Evolutionary conservation across 2,888 invertebrate genomes (phyloP).

Genomic region (Scotopteryx bipunctaria): DNA sequence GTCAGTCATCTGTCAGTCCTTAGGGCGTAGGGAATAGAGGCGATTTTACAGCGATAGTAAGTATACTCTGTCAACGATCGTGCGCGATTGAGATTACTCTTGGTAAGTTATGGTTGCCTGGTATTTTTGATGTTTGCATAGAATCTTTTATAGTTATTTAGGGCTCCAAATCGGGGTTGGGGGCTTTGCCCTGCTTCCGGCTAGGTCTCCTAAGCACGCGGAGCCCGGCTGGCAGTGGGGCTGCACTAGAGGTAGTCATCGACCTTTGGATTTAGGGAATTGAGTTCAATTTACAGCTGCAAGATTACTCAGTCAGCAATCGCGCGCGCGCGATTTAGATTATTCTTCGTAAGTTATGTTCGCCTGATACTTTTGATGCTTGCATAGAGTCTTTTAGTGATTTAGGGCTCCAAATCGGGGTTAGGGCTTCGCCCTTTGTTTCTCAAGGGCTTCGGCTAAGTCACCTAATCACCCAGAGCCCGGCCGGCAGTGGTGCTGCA

Average conservation of each 20-base stretch:
- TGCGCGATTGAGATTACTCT: not conserved
- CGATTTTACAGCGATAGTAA: too few species aligned
- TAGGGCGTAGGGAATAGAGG: too few species aligned
- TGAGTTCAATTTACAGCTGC: not conserved
- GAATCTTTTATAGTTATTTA: not conserved
- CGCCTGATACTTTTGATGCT: slow-evolving; percentile 3
- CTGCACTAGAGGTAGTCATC: slow-evolving; percentile 87
- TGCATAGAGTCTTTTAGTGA: not conserved
- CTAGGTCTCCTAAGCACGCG: slow-evolving; percentile 88
- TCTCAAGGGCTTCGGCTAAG: too few species aligned
- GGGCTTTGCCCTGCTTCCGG: too few species aligned
- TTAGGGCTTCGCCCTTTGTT: too few species aligned
- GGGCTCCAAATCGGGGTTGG: not conserved
- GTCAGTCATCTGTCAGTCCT: too few species aligned
- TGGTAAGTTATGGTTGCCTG: slow-evolving; percentile 4
- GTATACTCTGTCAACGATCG: too few species aligned
- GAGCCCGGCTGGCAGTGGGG: slow-evolving; percentile 99
- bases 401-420: not conserved
- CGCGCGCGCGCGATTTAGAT: not conserved
- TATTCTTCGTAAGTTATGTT: slow-evolving; percentile 1
- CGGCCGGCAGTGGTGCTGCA: too few species aligned
- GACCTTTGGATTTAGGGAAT: not conserved
- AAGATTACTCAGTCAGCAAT: not conserved
- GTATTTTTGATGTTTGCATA: not conserved
- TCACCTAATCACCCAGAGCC: too few species aligned